A percentile compares a stretch with the other conserved stretches of the same genome.
Evolutionary conservation across 1,140 invertebrate genomes (phyloP).

Genomic region (Lepidurus packardi): DNA sequence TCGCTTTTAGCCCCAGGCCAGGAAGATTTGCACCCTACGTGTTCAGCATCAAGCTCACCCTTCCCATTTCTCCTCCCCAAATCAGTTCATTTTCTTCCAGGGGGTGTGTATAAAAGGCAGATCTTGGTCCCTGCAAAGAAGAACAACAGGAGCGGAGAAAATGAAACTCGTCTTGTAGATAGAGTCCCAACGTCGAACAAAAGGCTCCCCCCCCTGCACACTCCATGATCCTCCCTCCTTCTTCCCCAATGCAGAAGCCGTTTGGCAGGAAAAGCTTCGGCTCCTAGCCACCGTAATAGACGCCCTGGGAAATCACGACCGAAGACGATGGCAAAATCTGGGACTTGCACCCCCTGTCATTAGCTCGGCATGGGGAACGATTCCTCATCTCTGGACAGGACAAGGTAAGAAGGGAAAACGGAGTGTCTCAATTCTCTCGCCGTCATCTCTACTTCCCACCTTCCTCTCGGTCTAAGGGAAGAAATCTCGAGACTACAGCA

Average conservation of each 20-base stretch:
- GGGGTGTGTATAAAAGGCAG: neutral
- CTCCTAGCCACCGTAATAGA: conserved; percentile 8
- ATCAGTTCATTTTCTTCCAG: neutral
- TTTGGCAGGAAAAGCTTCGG: neutral
- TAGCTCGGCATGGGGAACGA: conserved; percentile 15
- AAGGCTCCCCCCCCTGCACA: neutral
- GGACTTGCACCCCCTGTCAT: conserved; percentile 5
- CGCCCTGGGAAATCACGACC: conserved; percentile 20
- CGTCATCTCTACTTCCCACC: too few species aligned
- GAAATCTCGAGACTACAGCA: too few species aligned
- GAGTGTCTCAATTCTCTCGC: neutral
- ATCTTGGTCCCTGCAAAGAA: neutral
- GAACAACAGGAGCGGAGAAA: neutral
- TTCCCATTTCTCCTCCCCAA: neutral
- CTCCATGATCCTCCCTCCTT: neutral
- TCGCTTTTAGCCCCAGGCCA: neutral
- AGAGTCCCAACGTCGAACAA: conserved; percentile 3
- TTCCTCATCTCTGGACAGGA: conserved; percentile 5
- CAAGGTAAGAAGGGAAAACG: neutral
- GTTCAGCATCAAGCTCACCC: conserved; percentile 5
- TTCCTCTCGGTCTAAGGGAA: too few species aligned
- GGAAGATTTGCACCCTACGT: conserved; percentile 9
- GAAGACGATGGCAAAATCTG: conserved; percentile 18
- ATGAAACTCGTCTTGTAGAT: conserved; percentile 22
- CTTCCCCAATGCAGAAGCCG: conserved; percentile 9